A percentile compares a stretch with the other conserved stretches of the same genome.
Evolutionary conservation across 2,797 vertebrate genomes (phyloP).

Genomic region (Acanthurus leucopareius): DNA sequence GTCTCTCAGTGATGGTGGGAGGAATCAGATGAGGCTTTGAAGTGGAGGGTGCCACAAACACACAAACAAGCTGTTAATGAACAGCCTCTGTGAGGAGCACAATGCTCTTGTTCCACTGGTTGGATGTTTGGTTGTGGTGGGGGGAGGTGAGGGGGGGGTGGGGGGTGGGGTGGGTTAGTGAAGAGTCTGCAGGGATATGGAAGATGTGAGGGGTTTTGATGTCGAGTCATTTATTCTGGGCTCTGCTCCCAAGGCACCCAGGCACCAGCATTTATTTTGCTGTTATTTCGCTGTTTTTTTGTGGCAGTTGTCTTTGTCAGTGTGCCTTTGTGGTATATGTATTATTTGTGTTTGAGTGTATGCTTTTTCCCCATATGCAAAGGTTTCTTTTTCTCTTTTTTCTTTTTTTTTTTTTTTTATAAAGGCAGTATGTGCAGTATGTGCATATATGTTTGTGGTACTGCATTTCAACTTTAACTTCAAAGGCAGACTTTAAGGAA

Average conservation of each 20-base stretch:
- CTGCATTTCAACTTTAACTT: conserved; percentile 64
- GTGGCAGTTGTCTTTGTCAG: conserved; percentile 33
- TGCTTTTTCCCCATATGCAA: conserved; percentile 53
- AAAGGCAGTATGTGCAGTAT: too few relatives aligned
- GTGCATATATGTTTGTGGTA: not conserved
- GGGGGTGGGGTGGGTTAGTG: conserved; percentile 50
- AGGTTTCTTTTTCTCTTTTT: conserved; percentile 42
- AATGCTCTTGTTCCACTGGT: conserved; percentile 62
- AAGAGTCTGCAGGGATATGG: conserved; percentile 68
- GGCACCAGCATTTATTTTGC: conserved; percentile 66
- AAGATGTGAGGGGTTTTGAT: conserved; percentile 81
- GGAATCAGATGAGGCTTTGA: conserved; percentile 70
- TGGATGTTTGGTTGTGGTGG: conserved; percentile 57
- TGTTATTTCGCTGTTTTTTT: conserved; percentile 60
- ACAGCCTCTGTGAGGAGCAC: conserved; percentile 56
- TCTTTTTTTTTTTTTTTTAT: conserved; percentile 11
- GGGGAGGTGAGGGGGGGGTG: not conserved
- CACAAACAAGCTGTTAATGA: conserved; percentile 76
- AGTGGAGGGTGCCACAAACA: conserved; percentile 64
- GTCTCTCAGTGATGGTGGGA: conserved; percentile 52
- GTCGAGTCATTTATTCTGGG: conserved; percentile 80
- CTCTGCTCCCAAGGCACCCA: conserved; percentile 65
- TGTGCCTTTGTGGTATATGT: conserved; percentile 37
- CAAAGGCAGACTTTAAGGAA: conserved; percentile 75
- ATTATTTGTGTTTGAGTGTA: conserved; percentile 39